Evolutionary conservation across 2,113 vertebrate species (phyloP).

Genomic region (Microcebus jonahi): DNA sequence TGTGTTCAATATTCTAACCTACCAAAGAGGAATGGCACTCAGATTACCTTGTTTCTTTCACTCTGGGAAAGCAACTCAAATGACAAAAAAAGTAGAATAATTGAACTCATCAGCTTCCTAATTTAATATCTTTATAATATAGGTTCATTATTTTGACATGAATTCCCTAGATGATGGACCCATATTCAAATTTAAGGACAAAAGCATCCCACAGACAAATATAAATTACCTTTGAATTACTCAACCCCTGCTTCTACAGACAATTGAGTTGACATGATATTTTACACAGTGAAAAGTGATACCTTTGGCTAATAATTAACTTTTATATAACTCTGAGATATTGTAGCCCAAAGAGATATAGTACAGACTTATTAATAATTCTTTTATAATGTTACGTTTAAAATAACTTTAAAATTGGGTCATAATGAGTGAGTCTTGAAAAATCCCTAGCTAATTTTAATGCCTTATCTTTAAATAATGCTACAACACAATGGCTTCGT

Average conservation of each 20-base stretch:
- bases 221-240: conserved; percentile 58
- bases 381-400: conserved; percentile 67
- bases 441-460: conserved; percentile 70
- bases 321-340: conserved; percentile 59
- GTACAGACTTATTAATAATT: conserved; percentile 65
- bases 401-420: conserved; percentile 74
- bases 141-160: conserved; percentile 67
- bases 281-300: conserved; percentile 54
- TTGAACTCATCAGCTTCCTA: conserved; percentile 19
- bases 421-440: conserved; percentile 73
- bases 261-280: conserved; percentile 40
- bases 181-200: conserved; percentile 57
- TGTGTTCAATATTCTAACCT: conserved; percentile 42
- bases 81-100: background rate
- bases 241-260: conserved; percentile 56
- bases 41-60: conserved; percentile 49
- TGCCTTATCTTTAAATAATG: conserved; percentile 70
- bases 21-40: background rate
- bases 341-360: conserved; percentile 44
- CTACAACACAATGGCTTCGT: conserved; percentile 68
- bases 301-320: conserved; percentile 64
- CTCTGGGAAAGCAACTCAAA: background rate
- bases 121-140: conserved; percentile 42
- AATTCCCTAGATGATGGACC: conserved; percentile 50
- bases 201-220: conserved; percentile 63